Base-by-base conservation (phyloP, 2,113 vertebrate genomes). In the Perca fluviatilis region DNA sequence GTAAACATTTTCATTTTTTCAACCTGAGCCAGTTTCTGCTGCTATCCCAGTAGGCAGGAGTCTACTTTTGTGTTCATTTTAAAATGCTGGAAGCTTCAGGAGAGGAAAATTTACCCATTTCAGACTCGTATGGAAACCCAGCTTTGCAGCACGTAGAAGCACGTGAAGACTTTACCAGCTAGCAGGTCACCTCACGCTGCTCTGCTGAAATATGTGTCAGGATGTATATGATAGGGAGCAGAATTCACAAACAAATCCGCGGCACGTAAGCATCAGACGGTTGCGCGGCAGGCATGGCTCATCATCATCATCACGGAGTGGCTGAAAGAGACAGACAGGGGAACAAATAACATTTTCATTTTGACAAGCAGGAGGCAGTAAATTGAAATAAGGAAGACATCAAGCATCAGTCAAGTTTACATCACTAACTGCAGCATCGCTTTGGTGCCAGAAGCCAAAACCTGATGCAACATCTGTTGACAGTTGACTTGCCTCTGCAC, bases 401-500 rank as follows among this genome's bases (percentile, higher is more conserved):
- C 3, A 18, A 47, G 57, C 49, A 77, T 83, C 63, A 80, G 70
- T 91, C 83, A 77, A 70, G 68, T 87, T 69, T 53, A 61, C 56
- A 25, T 65, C 69, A 62, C 25, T 27, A 82, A 56, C 76, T 69
- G 46, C 74, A 74, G 70, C 51, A 30, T 15, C 50, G 61, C 46
- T 81, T 77, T 80, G 69, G 74, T 77, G 69, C 76, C 82, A 23
- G 23, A 21, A 83, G 83, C 69, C 56, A 51, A 79, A 87, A 82
- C 85, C 58, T 75, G 87, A 87, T 58, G 76, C 69, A 85, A 83
- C 79, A 69, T 88, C 57, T 77, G 83, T 49, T 71, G 76, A 77
- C 86, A 72, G 75, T n/a, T 73, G 65, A 84, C 82, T 72, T 47
- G 50, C 78, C 46, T 66, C 65, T 63, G 47, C 64, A 23, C 57